phyloP scores from a whole-genome alignment of 2,888 invertebrate genomes.

The Calliscelio sp. region DNA sequence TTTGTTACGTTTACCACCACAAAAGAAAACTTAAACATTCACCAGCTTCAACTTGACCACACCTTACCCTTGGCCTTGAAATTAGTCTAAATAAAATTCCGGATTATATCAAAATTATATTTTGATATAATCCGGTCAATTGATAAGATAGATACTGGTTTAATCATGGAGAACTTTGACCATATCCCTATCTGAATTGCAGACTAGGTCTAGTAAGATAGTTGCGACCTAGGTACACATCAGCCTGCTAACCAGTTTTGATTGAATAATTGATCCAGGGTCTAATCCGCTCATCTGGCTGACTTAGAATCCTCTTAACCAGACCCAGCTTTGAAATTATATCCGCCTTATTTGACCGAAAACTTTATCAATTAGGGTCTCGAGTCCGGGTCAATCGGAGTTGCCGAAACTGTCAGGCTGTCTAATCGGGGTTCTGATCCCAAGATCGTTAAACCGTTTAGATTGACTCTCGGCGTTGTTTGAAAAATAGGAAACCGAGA shows the following conservation, averaged over 20 bases:
- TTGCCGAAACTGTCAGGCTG: conserved; percentile 34
- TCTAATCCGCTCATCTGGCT: conserved; percentile 5
- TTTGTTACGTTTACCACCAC: too few species aligned
- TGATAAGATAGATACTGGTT: too few species aligned
- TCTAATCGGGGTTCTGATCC: conserved; percentile 47
- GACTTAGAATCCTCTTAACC: conserved; percentile 4
- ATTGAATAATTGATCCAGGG: background rate
- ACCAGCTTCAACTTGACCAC: too few species aligned
- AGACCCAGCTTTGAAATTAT: background rate
- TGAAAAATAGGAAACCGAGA: conserved; percentile 53
- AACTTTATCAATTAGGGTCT: conserved; percentile 55
- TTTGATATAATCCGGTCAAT: too few species aligned
- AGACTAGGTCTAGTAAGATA: too few species aligned
- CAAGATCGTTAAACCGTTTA: conserved; percentile 46
- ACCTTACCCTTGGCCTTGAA: too few species aligned
- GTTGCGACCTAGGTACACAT: background rate
- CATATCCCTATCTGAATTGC: too few species aligned
- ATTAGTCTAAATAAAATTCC: too few species aligned
- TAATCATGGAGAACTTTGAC: background rate
- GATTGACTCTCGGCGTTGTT: conserved; percentile 39
- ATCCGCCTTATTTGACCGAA: conserved; percentile 5
- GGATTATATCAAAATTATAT: too few species aligned
- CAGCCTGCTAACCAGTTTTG: background rate
- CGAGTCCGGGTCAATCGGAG: conserved; percentile 43
- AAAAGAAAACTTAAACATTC: too few species aligned